These are phyloP conservation scores for Lycodopsis pacificus DNA, from an alignment of 2,797 vertebrate genomes.

Conservation along the genomic window DNA sequence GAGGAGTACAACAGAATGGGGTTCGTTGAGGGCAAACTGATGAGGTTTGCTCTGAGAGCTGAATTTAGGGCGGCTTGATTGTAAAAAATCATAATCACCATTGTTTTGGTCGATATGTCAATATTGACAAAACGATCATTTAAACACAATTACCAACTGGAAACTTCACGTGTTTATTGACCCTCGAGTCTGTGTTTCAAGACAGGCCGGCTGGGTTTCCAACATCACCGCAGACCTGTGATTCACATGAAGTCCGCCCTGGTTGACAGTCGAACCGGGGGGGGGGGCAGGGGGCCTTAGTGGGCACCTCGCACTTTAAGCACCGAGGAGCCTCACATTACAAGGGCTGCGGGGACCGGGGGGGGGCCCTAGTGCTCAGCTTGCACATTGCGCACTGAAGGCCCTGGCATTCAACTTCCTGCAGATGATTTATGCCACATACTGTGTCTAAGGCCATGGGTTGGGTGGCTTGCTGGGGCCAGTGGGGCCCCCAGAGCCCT, in stretches of 20 bases:
- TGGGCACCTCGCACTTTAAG: background rate
- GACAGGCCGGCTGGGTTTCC: too few relatives aligned
- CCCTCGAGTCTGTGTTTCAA: background rate
- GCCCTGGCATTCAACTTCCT: background rate
- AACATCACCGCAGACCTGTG: background rate
- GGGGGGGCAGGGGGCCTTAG: background rate
- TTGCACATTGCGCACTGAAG: background rate
- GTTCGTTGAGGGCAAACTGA: slow-evolving; percentile 37
- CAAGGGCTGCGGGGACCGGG: too few relatives aligned
- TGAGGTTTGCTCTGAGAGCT: background rate
- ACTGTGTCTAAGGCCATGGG: background rate
- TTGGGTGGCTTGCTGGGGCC: too few relatives aligned
- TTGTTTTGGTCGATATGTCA: background rate
- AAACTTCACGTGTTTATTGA: background rate
- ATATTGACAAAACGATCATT: background rate
- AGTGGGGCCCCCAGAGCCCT: too few relatives aligned
- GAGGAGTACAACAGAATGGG: background rate
- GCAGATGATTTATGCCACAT: background rate
- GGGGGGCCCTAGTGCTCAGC: background rate
- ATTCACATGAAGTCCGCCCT: too few relatives aligned
- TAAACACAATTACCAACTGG: background rate
- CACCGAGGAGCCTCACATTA: background rate
- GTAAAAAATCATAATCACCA: background rate
- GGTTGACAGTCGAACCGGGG: too few relatives aligned
- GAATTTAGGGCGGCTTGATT: background rate